Percentiles rank a stretch among this genome's conserved stretches.
Conservation (phyloP, 2,113 vertebrate species). For the Thamnophis sirtalis region DNA sequence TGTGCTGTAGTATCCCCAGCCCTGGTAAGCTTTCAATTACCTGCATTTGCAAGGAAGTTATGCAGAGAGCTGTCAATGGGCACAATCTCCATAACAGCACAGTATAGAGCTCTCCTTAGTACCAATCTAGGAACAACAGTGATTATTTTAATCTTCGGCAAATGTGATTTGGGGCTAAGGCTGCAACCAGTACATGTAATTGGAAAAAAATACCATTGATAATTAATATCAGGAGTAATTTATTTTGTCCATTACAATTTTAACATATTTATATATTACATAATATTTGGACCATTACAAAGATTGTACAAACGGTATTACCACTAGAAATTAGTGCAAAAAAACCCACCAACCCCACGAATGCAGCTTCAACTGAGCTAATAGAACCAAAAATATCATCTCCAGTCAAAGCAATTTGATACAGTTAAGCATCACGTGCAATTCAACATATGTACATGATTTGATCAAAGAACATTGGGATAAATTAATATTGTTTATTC, state of each 20-base stretch:
- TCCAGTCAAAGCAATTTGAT: background rate
- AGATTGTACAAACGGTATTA: background rate
- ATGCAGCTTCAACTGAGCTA: conserved; percentile 12
- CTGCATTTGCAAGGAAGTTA: background rate
- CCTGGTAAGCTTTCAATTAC: background rate
- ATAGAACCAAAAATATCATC: background rate
- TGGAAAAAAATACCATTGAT: background rate
- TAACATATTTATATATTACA: background rate
- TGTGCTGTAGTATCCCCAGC: background rate
- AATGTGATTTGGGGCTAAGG: background rate
- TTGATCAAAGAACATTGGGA: background rate
- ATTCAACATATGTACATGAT: conserved; percentile 32
- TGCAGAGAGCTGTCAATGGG: background rate
- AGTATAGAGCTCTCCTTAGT: background rate
- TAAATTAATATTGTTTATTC: conserved; percentile 13
- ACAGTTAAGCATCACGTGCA: background rate
- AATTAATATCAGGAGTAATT: background rate
- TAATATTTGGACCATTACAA: background rate
- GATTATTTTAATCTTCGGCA: background rate
- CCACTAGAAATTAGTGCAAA: background rate
- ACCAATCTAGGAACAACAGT: background rate
- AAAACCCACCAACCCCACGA: background rate
- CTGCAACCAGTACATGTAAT: background rate
- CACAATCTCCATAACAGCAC: background rate
- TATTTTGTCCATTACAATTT: background rate